Percentiles rank a stretch among this genome's conserved stretches.
phyloP scores from a whole-genome alignment of 92 coral and sea anemone species.

The Pocillopora grandis region DNA sequence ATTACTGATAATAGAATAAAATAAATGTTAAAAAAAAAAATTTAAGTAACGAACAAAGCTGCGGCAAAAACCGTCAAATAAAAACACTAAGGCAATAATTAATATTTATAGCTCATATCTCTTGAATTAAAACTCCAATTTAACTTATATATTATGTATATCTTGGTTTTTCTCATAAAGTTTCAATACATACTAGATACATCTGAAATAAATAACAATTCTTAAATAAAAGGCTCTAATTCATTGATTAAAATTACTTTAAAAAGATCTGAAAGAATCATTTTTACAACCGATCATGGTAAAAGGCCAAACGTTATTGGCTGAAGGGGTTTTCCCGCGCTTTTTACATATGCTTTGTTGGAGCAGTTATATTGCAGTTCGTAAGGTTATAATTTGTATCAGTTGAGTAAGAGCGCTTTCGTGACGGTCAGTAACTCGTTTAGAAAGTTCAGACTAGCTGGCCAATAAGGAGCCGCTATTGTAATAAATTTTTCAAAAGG shows the following conservation, averaged over 20 bases:
- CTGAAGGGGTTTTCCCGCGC: neutral
- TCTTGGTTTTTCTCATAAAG: neutral
- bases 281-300: neutral
- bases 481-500: too few relatives aligned
- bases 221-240: neutral
- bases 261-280: neutral
- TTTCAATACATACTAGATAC: neutral
- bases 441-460: too few relatives aligned
- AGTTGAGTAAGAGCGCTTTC: neutral
- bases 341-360: neutral
- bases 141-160: slow-evolving; percentile 25
- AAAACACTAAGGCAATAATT: neutral
- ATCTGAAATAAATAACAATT: slow-evolving; percentile 12
- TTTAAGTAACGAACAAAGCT: neutral
- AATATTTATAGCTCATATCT: slow-evolving; percentile 7
- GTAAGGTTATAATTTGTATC: neutral
- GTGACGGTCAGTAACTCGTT: neutral
- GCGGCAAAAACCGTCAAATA: neutral
- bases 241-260: neutral
- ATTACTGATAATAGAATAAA: neutral
- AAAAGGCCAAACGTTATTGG: neutral
- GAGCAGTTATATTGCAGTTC: neutral
- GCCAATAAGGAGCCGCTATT: too few relatives aligned
- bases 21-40: neutral
- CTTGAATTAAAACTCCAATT: slow-evolving; percentile 50